Conservation (phyloP, 2,113 vertebrate genomes). For the Halichoerus grypus region DNA sequence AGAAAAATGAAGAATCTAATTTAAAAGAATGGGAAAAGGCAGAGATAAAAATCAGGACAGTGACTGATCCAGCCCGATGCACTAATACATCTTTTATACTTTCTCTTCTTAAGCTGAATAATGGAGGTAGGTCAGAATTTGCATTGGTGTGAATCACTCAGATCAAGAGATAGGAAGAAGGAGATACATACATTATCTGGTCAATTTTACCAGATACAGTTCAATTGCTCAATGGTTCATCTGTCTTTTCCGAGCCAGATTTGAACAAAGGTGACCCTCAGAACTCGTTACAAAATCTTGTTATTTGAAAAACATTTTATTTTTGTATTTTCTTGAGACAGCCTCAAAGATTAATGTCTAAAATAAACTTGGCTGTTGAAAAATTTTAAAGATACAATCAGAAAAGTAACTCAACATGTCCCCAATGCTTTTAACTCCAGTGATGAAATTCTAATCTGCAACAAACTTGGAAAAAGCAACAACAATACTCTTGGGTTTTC, state of each 20-base stretch:
- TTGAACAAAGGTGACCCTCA: constrained; percentile 74
- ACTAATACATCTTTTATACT: constrained; percentile 78
- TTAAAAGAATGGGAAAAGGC: constrained; percentile 73
- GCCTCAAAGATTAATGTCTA: constrained; percentile 83
- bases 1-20: constrained; percentile 74
- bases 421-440: constrained; percentile 69
- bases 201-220: constrained; percentile 69
- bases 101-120: constrained; percentile 77
- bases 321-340: constrained; percentile 79
- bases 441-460: constrained; percentile 82
- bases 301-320: constrained; percentile 84
- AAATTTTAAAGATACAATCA: constrained; percentile 84
- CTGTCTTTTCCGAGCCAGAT: constrained; percentile 9
- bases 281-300: constrained; percentile 74
- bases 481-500: constrained; percentile 32
- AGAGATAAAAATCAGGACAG: constrained; percentile 76
- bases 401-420: constrained; percentile 84
- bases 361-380: constrained; percentile 85
- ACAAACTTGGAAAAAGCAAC: constrained; percentile 70
- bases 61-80: constrained; percentile 68
- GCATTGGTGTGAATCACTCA: constrained; percentile 77
- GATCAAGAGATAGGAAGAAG: constrained; percentile 67
- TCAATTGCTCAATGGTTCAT: constrained; percentile 71
- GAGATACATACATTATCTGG: constrained; percentile 76
- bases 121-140: constrained; percentile 81